These are phyloP conservation scores for Drosophila fulvimacula DNA, from an alignment of 2,888 invertebrate species.

Conservation along the genomic window DNA sequence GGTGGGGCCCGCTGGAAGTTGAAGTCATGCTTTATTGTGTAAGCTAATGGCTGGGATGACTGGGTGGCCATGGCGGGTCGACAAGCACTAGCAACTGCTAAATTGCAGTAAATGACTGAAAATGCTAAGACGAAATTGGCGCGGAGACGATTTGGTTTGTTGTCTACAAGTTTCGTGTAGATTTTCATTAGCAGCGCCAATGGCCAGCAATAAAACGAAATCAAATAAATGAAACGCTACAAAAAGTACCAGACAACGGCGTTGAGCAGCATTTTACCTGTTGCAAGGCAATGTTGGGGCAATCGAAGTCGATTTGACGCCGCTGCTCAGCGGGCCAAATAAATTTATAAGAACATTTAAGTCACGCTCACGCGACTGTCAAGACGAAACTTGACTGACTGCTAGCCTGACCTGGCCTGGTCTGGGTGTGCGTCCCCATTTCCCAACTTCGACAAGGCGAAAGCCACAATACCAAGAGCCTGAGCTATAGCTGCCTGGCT, in stretches of 20 bases:
- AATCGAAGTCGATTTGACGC: slow-evolving; percentile 72
- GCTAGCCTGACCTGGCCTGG: not conserved
- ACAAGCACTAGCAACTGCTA: slow-evolving; percentile 62
- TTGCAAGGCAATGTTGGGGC: slow-evolving; percentile 62
- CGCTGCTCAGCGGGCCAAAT: slow-evolving; percentile 68
- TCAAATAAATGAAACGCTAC: slow-evolving; percentile 60
- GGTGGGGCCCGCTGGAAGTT: not conserved
- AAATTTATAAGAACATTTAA: slow-evolving; percentile 76
- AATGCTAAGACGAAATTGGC: slow-evolving; percentile 12
- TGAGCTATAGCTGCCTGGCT: not conserved
- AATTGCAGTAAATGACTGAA: slow-evolving; percentile 65
- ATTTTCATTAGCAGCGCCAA: slow-evolving; percentile 74
- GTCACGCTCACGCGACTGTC: slow-evolving; percentile 68
- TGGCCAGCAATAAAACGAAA: slow-evolving; percentile 64
- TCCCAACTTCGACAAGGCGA: not conserved
- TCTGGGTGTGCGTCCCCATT: slow-evolving; percentile 8
- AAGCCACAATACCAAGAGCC: slow-evolving; percentile 37
- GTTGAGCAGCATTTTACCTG: slow-evolving; percentile 50
- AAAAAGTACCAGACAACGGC: slow-evolving; percentile 19
- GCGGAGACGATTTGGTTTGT: slow-evolving; percentile 14
- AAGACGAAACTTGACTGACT: slow-evolving; percentile 25
- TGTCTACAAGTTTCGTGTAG: slow-evolving; percentile 70
- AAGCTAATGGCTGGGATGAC: not conserved
- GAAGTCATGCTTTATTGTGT: slow-evolving; percentile 28
- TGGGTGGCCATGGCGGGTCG: slow-evolving; percentile 35